Evolutionary conservation across 2,888 invertebrate species (phyloP).

Genomic region (Eulithis prunata): DNA sequence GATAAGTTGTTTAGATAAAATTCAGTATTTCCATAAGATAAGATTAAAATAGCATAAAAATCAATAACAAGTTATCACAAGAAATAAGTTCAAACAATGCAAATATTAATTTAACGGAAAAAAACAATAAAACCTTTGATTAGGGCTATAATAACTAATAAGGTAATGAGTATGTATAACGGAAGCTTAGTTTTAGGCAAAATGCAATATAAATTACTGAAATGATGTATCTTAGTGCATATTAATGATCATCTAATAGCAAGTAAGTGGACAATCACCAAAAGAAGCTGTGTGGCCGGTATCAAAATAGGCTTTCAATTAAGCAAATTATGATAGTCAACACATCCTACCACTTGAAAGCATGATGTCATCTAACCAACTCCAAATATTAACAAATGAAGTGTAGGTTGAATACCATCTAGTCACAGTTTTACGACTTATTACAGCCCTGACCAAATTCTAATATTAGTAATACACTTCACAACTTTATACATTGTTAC

Average conservation of each 20-base stretch:
- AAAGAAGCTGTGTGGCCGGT: not conserved
- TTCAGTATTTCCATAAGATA: constrained; percentile 3
- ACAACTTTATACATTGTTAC: constrained; percentile 7
- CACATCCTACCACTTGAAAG: not conserved
- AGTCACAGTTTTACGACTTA: not conserved
- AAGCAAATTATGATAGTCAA: not conserved
- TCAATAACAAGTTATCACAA: constrained; percentile 21
- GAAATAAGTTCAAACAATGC: constrained; percentile 14
- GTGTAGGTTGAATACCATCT: not conserved
- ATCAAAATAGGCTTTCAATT: not conserved
- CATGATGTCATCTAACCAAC: not conserved
- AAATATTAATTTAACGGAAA: constrained; percentile 9
- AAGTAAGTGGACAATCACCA: not conserved
- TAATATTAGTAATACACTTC: constrained; percentile 9
- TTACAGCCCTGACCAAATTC: constrained; percentile 16
- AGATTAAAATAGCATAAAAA: constrained; percentile 7
- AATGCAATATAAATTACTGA: not conserved
- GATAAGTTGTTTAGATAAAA: constrained; percentile 23
- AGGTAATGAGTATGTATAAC: constrained; percentile 6
- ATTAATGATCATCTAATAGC: not conserved
- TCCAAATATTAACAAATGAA: constrained; percentile 2
- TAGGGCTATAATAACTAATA: constrained; percentile 26
- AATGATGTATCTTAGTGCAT: too few species aligned
- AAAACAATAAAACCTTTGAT: constrained; percentile 20
- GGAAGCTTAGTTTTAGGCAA: constrained; percentile 16